These are phyloP conservation scores for Diploptera punctata DNA, from an alignment of 2,888 invertebrate genomes.

Conservation along the genomic window DNA sequence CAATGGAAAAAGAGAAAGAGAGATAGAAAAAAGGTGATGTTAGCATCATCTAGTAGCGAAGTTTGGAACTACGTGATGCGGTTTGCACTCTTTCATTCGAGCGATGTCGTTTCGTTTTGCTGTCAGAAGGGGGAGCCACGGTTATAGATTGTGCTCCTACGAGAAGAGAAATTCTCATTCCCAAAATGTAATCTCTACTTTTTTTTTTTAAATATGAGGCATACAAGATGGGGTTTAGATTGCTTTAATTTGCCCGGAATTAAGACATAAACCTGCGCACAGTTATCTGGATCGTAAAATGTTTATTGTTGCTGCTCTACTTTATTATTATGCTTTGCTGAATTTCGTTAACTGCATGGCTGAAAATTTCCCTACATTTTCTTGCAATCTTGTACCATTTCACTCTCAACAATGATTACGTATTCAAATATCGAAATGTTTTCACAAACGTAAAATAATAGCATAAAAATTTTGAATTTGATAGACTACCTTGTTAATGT, in stretches of 20 bases:
- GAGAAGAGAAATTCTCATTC: conserved; percentile 23
- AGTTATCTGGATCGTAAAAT: conserved; percentile 23
- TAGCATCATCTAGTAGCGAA: conserved; percentile 23
- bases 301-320: conserved; percentile 17
- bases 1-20: conserved; percentile 16
- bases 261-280: conserved; percentile 26
- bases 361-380: too few species aligned
- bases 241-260: conserved; percentile 26
- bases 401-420: too few species aligned
- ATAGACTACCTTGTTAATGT: too few species aligned
- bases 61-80: conserved; percentile 15
- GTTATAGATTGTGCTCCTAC: conserved; percentile 22
- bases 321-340: too few species aligned
- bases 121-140: conserved; percentile 20
- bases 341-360: too few species aligned
- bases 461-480: too few species aligned
- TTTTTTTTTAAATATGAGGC: conserved; percentile 26
- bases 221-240: conserved; percentile 19
- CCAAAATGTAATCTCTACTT: conserved; percentile 23
- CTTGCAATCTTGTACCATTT: too few species aligned
- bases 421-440: too few species aligned
- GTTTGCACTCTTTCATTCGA: conserved; percentile 11
- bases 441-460: too few species aligned
- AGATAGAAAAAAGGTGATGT: conserved; percentile 18
- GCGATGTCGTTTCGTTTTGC: conserved; percentile 18